Base-by-base conservation (phyloP, 2,797 vertebrate genomes). In the Cetoscarus ocellatus region DNA sequence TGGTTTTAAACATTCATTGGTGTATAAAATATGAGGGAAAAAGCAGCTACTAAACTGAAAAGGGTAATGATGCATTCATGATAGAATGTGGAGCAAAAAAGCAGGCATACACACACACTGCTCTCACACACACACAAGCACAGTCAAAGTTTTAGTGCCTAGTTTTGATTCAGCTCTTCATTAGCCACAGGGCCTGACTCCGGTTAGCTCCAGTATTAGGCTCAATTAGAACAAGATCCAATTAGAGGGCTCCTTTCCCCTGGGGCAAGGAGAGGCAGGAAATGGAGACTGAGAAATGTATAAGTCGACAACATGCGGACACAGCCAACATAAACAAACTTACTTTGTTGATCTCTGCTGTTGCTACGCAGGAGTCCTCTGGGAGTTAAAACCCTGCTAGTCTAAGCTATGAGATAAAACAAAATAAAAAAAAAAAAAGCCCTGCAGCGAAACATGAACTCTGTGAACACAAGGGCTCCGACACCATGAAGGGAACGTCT, bases 191-290 rank as follows among this genome's bases (percentile, higher is more conserved):
- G 96, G 96, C 95, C 95, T 94, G 86, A 96, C 96, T 97, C 96
- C 95, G 96, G 96, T 95, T 96, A 96, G 96, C 98, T 96, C 95
- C 96, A 98, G 97, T 98, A 98, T 99, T 98, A 98, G 96, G 96
- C 97, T 97, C 97, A 98, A 98, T 98, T 98, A 99, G 97, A 98
- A 97, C 97, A 97, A 97, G 96, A 96, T 98, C 97, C 97, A 98
- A 98, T 99, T 98, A 99, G 96, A 96, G 96, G 97, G 91, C 92
- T 94, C 93, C 95, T 95, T 96, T 95, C 96, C 96, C 97, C 96
- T 94, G 94, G 91, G 97, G 97, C 96, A 97, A 97, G 93, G 96
- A 96, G 96, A 97, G 96, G 96, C 96, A 97, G 97, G 96, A 97
- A 98, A 97, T 96, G 96, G 96, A 97, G 97, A 97, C 96, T 96